Conservation (phyloP, 2,888 invertebrate genomes). For the Hedya salicella region DNA sequence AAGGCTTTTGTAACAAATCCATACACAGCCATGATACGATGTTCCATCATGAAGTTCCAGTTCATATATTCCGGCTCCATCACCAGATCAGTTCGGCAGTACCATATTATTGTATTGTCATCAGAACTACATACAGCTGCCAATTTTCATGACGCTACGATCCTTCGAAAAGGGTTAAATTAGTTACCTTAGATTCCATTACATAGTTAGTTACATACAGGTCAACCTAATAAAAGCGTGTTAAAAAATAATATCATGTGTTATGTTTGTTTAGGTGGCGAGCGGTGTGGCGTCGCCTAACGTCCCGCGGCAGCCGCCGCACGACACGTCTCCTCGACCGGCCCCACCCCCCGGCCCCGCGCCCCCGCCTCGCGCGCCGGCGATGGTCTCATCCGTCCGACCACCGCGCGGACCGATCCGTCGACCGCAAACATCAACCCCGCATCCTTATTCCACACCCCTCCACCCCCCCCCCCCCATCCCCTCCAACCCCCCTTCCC, state of each 20-base stretch:
- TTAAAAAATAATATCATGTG: not conserved
- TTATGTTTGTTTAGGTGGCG: constrained; percentile 70
- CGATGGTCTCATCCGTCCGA: constrained; percentile 64
- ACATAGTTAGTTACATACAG: too few relatives aligned
- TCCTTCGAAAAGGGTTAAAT: too few relatives aligned
- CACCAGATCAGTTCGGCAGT: too few relatives aligned
- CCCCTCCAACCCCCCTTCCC: constrained; percentile 54
- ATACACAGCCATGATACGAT: too few relatives aligned
- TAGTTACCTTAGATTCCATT: too few relatives aligned
- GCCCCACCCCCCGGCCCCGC: constrained; percentile 53
- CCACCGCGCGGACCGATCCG: constrained; percentile 66
- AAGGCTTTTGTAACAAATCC: too few relatives aligned
- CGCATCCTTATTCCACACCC: constrained; percentile 32
- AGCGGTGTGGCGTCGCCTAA: constrained; percentile 81
- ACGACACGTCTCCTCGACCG: constrained; percentile 49
- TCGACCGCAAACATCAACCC: constrained; percentile 64
- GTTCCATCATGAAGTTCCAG: too few relatives aligned
- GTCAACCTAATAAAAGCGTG: too few relatives aligned
- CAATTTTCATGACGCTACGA: too few relatives aligned
- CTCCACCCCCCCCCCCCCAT: constrained; percentile 50
- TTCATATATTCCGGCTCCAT: too few relatives aligned
- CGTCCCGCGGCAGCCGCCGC: constrained; percentile 55
- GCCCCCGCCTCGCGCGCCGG: constrained; percentile 54
- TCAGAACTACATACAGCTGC: too few relatives aligned
- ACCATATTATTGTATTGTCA: too few relatives aligned